phyloP scores from a whole-genome alignment of 2,113 vertebrate species.

The Potamarius usumacintae region DNA sequence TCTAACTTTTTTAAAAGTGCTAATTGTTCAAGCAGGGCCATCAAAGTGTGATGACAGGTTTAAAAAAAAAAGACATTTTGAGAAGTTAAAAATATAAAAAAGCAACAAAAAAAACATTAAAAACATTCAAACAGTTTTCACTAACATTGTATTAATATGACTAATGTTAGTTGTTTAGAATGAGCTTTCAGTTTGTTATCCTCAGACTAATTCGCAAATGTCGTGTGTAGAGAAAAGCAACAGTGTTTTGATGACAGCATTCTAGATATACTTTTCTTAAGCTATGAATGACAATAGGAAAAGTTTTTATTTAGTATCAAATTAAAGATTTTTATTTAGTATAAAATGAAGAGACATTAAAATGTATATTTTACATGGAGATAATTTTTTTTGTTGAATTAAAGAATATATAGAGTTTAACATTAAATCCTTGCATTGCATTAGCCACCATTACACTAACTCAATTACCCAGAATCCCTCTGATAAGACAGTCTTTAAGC shows the following conservation, averaged over 20 bases:
- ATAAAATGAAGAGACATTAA: constrained; percentile 84
- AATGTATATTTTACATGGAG: constrained; percentile 92
- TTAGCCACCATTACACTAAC: constrained; percentile 89
- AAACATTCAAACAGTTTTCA: constrained; percentile 73
- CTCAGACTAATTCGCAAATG: constrained; percentile 83
- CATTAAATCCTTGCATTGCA: constrained; percentile 87
- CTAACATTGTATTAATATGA: constrained; percentile 82
- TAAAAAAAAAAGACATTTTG: constrained; percentile 50
- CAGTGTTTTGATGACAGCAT: constrained; percentile 82
- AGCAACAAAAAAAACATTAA: constrained; percentile 41
- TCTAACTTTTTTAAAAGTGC: constrained; percentile 78
- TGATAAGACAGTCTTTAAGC: constrained; percentile 69
- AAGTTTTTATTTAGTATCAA: constrained; percentile 89
- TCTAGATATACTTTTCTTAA: constrained; percentile 83
- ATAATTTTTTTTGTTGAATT: constrained; percentile 95
- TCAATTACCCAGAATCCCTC: constrained; percentile 84
- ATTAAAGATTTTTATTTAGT: constrained; percentile 86
- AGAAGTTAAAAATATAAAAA: constrained; percentile 49
- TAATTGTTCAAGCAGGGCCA: constrained; percentile 74
- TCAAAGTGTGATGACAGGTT: constrained; percentile 68
- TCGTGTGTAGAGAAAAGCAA: constrained; percentile 85
- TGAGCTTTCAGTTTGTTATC: constrained; percentile 89
- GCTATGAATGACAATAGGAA: constrained; percentile 85
- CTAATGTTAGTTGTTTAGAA: constrained; percentile 83
- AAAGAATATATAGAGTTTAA: constrained; percentile 81